Conservation (phyloP, 2,888 invertebrate genomes). For the Gnatocerus cornutus region DNA sequence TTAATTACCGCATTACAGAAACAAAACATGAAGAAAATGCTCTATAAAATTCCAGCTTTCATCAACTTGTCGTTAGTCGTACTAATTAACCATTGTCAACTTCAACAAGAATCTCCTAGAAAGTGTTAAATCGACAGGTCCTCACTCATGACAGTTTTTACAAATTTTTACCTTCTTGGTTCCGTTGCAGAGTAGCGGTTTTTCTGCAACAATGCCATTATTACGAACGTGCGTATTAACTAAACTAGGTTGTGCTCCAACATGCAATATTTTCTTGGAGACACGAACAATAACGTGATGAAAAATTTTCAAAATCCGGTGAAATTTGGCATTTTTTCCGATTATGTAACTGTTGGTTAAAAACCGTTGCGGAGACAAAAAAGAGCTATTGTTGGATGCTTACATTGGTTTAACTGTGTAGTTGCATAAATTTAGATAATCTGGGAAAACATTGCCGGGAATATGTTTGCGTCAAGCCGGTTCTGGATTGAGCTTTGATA, state of each 20-base stretch:
- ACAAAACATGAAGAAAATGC: conserved; percentile 14
- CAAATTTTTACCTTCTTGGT: conserved; percentile 5
- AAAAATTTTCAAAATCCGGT: conserved; percentile 25
- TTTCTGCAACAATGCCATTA: conserved; percentile 12
- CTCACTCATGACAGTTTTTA: neutral
- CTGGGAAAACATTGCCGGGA: conserved; percentile 1
- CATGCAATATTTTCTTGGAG: neutral
- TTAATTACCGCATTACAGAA: conserved; percentile 3
- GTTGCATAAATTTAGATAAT: conserved; percentile 20
- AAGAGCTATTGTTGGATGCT: neutral
- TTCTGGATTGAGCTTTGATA: neutral
- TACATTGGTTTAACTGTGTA: conserved; percentile 7
- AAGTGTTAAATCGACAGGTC: conserved; percentile 21
- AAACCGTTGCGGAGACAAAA: conserved; percentile 12
- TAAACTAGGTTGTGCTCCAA: neutral
- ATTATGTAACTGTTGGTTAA: conserved; percentile 5
- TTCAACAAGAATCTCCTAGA: conserved; percentile 9
- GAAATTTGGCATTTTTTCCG: conserved; percentile 15
- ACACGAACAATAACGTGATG: neutral
- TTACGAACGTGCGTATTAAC: neutral
- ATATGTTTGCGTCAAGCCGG: neutral
- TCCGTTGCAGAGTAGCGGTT: conserved; percentile 19
- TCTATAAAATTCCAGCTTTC: conserved; percentile 1
- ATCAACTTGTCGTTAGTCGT: neutral
- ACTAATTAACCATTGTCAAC: conserved; percentile 26